These are phyloP conservation scores for Synanthedon myopaeformis DNA, from an alignment of 2,888 invertebrate genomes.

Conservation along the genomic window DNA sequence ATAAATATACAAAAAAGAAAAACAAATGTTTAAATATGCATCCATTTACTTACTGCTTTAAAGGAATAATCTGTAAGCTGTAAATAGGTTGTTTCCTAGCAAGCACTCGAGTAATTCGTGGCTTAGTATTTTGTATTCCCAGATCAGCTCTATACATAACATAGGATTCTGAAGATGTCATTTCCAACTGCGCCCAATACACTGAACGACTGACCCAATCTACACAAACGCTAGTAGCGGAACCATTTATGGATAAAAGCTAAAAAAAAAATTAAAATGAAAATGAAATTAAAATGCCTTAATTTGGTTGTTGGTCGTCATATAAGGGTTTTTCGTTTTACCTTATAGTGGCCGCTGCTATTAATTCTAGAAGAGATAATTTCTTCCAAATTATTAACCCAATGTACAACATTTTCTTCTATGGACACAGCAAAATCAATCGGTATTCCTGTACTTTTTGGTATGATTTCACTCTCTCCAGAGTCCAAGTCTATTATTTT, in stretches of 20 bases:
- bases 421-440: constrained; percentile 77
- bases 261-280: constrained; percentile 12
- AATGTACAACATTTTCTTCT: constrained; percentile 80
- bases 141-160: constrained; percentile 76
- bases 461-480: constrained; percentile 69
- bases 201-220: constrained; percentile 91
- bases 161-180: constrained; percentile 49
- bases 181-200: constrained; percentile 81
- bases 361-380: constrained; percentile 73
- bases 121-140: constrained; percentile 68
- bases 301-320: background rate
- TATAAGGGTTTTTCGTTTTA: constrained; percentile 10
- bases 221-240: constrained; percentile 75
- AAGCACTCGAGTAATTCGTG: constrained; percentile 66
- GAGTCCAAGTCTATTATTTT: constrained; percentile 82
- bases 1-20: background rate
- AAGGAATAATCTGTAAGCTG: constrained; percentile 80
- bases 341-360: constrained; percentile 64
- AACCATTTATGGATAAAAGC: constrained; percentile 56
- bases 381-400: constrained; percentile 84
- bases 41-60: constrained; percentile 68
- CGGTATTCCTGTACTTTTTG: constrained; percentile 76
- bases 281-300: background rate
- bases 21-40: background rate
- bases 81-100: constrained; percentile 69